phyloP scores from a whole-genome alignment of 2,888 invertebrate genomes.

The Lasioglossum villosulum region DNA sequence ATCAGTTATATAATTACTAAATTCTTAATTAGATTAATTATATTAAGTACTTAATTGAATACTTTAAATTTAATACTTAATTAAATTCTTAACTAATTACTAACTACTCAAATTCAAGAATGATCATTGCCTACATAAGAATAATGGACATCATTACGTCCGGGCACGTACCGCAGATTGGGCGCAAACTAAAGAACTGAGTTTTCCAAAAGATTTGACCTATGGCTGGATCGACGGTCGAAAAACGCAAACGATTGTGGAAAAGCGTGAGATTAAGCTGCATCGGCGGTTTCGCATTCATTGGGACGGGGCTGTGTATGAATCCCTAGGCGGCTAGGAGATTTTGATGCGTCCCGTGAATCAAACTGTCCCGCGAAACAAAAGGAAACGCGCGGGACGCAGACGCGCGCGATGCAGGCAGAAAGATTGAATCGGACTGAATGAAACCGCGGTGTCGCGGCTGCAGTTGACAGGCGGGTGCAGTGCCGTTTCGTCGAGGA shows the following conservation, averaged over 20 bases:
- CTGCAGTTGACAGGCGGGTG: background rate
- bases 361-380: conserved; percentile 25
- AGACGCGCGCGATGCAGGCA: background rate
- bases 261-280: background rate
- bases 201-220: too few species aligned
- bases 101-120: too few species aligned
- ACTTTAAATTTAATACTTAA: too few species aligned
- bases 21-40: too few species aligned
- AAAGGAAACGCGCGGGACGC: conserved; percentile 3
- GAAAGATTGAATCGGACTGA: conserved; percentile 10
- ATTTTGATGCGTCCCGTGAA: conserved; percentile 35
- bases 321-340: background rate
- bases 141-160: background rate
- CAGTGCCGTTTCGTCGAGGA: conserved; percentile 24
- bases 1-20: too few species aligned
- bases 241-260: background rate
- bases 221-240: background rate
- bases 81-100: too few species aligned
- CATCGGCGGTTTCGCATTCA: background rate
- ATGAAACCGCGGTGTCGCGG: background rate
- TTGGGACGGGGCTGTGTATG: background rate
- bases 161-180: too few species aligned
- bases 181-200: too few species aligned
- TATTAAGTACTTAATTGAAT: too few species aligned
- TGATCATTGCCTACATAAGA: too few species aligned